phyloP scores from a whole-genome alignment of 2,797 vertebrate species.

The Zonotrichia albicollis region DNA sequence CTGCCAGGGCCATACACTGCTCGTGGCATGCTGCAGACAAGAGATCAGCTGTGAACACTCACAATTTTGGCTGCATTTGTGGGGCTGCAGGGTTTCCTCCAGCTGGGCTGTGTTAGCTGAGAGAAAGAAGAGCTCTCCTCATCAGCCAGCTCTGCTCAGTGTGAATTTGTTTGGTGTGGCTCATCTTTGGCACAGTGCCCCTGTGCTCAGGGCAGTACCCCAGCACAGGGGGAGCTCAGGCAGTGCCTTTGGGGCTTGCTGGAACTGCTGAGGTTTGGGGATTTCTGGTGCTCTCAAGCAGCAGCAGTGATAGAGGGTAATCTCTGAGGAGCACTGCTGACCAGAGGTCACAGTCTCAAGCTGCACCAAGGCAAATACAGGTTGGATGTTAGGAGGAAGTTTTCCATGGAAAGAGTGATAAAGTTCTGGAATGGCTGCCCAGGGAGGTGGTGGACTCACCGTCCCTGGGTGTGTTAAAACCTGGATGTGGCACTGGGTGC shows the following conservation, averaged over 20 bases:
- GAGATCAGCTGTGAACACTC: background rate
- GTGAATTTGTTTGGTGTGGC: background rate
- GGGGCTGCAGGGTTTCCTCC: background rate
- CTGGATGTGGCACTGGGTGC: background rate
- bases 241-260: background rate
- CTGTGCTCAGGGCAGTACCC: background rate
- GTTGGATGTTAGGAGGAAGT: too few relatives aligned
- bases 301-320: background rate
- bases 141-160: background rate
- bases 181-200: background rate
- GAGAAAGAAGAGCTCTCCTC: background rate
- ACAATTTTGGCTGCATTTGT: background rate
- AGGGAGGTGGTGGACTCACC: too few relatives aligned
- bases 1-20: background rate
- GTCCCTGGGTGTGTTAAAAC: too few relatives aligned
- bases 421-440: too few relatives aligned
- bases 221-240: background rate
- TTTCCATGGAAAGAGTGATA: too few relatives aligned
- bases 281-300: background rate
- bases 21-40: rapidly evolving
- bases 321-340: background rate
- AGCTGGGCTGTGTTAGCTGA: background rate
- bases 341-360: background rate
- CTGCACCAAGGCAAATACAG: background rate
- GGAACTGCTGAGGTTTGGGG: background rate